phyloP scores from a whole-genome alignment of 53 echinoderm and acorn worm genomes.

The Arbacia lixula region DNA sequence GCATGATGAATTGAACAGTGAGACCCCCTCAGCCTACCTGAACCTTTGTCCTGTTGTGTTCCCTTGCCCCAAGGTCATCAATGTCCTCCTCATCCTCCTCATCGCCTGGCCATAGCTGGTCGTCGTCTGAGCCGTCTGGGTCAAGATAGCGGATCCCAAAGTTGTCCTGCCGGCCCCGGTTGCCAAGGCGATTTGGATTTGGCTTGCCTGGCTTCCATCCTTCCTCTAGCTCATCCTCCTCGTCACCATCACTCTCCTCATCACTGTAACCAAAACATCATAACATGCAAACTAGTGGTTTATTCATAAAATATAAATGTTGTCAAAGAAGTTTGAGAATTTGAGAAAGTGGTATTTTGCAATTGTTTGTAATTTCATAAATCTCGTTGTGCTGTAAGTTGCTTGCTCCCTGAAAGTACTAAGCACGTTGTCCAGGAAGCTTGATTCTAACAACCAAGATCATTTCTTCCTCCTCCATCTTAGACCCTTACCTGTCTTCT shows the following conservation, averaged over 20 bases:
- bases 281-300: too few relatives aligned
- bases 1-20: too few relatives aligned
- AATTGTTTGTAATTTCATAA: too few relatives aligned
- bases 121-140: slow-evolving; percentile 74
- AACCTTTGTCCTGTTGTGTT: slow-evolving; percentile 51
- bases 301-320: too few relatives aligned
- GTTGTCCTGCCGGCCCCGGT: slow-evolving; percentile 71
- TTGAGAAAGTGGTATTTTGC: neutral
- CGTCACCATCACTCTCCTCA: slow-evolving; percentile 73
- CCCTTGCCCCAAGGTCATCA: slow-evolving; percentile 44
- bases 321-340: neutral
- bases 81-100: slow-evolving; percentile 75
- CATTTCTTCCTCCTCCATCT: too few relatives aligned
- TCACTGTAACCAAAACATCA: slow-evolving; percentile 51
- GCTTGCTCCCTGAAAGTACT: too few relatives aligned
- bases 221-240: slow-evolving; percentile 60
- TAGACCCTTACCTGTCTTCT: slow-evolving; percentile 80
- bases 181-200: slow-evolving; percentile 68
- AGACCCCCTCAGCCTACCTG: too few relatives aligned
- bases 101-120: slow-evolving; percentile 77
- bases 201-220: slow-evolving; percentile 69
- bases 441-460: too few relatives aligned
- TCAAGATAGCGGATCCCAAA: slow-evolving; percentile 64
- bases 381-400: too few relatives aligned
- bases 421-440: too few relatives aligned